phyloP scores from a whole-genome alignment of 2,113 vertebrate genomes.

The Gambusia affinis region DNA sequence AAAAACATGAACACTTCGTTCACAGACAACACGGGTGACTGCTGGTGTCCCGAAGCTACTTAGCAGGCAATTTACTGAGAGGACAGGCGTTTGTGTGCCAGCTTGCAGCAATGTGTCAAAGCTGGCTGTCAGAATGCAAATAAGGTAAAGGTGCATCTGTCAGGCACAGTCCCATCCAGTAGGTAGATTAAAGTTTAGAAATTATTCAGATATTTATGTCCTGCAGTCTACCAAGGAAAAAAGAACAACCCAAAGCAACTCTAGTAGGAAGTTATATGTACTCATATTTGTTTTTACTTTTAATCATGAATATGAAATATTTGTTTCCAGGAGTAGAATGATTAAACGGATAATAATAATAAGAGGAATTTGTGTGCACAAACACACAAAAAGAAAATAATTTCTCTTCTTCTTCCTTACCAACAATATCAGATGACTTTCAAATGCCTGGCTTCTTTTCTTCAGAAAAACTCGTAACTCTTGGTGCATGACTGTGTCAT shows the following conservation, averaged over 20 bases:
- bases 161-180: conserved; percentile 38
- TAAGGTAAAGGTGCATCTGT: conserved; percentile 44
- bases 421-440: neutral
- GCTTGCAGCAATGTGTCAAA: conserved; percentile 54
- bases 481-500: conserved; percentile 21
- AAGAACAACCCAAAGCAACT: neutral
- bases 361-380: too few species aligned
- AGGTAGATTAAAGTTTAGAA: conserved; percentile 41
- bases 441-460: conserved; percentile 3
- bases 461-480: conserved; percentile 32
- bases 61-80: conserved; percentile 58
- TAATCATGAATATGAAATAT: neutral
- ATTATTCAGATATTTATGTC: conserved; percentile 20
- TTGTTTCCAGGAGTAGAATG: neutral
- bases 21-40: conserved; percentile 34
- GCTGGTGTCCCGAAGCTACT: conserved; percentile 63
- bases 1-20: conserved; percentile 42
- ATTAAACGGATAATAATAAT: neutral
- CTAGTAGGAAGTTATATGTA: neutral
- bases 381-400: neutral
- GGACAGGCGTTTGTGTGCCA: conserved; percentile 44
- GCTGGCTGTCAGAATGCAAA: conserved; percentile 59
- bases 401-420: neutral
- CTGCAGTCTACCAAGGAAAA: neutral
- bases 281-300: neutral